These are phyloP conservation scores for Perca schrenkii DNA, from an alignment of 2,113 vertebrate genomes.

Conservation along the genomic window DNA sequence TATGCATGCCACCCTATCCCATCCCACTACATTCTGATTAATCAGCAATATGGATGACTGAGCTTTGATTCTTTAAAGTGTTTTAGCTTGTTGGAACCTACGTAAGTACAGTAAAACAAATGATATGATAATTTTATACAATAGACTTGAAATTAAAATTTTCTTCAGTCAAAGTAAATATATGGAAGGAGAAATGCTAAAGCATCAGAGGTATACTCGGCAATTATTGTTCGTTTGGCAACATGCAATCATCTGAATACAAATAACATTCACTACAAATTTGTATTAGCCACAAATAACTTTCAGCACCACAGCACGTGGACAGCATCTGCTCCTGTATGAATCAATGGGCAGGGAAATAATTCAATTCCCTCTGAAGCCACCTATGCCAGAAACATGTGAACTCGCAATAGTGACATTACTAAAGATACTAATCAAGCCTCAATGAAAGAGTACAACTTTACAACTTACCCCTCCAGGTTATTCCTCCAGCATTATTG, in stretches of 20 bases:
- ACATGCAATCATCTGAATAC: constrained; percentile 24
- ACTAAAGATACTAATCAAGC: not conserved
- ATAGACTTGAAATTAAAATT: not conserved
- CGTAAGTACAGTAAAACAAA: not conserved
- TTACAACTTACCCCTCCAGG: constrained; percentile 73
- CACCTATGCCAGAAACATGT: constrained; percentile 22
- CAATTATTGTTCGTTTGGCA: not conserved
- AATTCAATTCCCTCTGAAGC: constrained; percentile 27
- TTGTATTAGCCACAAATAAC: constrained; percentile 41
- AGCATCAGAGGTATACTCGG: not conserved
- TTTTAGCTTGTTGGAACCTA: too few relatives aligned
- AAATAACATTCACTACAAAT: constrained; percentile 30
- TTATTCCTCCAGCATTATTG: constrained; percentile 58
- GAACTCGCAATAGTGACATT: constrained; percentile 1
- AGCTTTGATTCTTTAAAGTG: not conserved
- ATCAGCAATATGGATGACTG: not conserved
- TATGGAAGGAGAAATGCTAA: not conserved
- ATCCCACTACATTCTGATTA: not conserved
- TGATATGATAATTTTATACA: not conserved
- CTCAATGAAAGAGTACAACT: constrained; percentile 57
- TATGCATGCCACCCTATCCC: not conserved
- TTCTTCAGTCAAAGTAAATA: not conserved
- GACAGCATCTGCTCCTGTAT: constrained; percentile 35
- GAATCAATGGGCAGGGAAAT: constrained; percentile 36
- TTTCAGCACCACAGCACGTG: constrained; percentile 61